phyloP scores from a whole-genome alignment of 2,113 vertebrate genomes.

The Psilopsiagon aymara region DNA sequence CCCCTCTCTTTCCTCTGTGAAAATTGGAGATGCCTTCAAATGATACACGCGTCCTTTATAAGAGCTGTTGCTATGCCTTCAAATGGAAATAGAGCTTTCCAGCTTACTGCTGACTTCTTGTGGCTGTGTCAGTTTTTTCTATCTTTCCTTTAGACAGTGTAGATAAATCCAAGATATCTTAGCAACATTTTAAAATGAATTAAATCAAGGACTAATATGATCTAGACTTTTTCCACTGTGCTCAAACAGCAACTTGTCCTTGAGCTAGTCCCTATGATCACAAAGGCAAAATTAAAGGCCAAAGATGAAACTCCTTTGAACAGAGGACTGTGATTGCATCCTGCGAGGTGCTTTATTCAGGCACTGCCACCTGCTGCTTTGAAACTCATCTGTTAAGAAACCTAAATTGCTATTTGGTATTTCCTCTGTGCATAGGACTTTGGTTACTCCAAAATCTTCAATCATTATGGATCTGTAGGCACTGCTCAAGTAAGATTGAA shows the following conservation, averaged over 20 bases:
- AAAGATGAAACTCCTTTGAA: neutral
- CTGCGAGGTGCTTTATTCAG: neutral
- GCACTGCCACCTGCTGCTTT: conserved; percentile 6
- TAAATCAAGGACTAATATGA: neutral
- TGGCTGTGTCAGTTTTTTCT: neutral
- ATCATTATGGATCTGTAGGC: neutral
- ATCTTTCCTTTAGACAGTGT: neutral
- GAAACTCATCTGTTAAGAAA: neutral
- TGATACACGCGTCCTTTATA: neutral
- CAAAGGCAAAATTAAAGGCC: neutral
- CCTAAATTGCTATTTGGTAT: neutral
- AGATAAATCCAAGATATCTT: conserved; percentile 17
- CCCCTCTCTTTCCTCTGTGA: neutral
- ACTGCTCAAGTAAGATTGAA: neutral
- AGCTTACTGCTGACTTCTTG: neutral
- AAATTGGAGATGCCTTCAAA: neutral
- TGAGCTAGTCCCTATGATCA: neutral
- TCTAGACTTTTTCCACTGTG: neutral
- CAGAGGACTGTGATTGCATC: neutral
- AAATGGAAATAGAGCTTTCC: neutral
- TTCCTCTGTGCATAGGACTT: neutral
- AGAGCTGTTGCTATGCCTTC: neutral
- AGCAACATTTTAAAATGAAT: neutral
- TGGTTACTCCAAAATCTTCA: neutral
- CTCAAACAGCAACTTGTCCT: neutral